Conservation (phyloP, 2,888 invertebrate genomes). For the Metacarcinus magister region DNA sequence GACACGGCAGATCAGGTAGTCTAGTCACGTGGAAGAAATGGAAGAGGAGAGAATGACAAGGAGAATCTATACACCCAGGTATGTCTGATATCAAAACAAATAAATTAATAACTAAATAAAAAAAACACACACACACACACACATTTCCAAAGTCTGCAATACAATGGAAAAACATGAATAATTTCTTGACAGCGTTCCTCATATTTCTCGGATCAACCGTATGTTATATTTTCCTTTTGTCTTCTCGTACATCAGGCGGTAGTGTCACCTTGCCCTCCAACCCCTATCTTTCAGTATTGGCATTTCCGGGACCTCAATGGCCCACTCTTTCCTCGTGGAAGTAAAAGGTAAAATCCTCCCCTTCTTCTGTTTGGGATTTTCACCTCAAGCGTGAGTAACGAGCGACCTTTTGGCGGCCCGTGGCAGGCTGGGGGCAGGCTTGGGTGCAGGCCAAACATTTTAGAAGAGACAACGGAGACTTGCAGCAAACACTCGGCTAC, state of each 20-base stretch:
- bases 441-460: neutral
- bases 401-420: neutral
- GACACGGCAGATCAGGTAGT: no score
- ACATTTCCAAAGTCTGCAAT: neutral
- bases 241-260: neutral
- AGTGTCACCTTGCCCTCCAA: neutral
- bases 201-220: neutral
- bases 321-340: neutral
- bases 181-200: neutral
- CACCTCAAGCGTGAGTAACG: constrained; percentile 30
- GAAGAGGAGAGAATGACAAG: no score
- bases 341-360: neutral
- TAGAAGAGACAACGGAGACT: neutral
- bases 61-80: no score
- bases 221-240: neutral
- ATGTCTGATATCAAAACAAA: no score
- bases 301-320: neutral
- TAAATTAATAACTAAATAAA: no score
- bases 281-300: neutral
- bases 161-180: neutral
- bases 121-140: no score
- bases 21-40: no score
- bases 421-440: neutral
- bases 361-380: neutral
- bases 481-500: neutral